phyloP scores from a whole-genome alignment of 2,797 vertebrate genomes.

The Dendrocincla tyrannina region DNA sequence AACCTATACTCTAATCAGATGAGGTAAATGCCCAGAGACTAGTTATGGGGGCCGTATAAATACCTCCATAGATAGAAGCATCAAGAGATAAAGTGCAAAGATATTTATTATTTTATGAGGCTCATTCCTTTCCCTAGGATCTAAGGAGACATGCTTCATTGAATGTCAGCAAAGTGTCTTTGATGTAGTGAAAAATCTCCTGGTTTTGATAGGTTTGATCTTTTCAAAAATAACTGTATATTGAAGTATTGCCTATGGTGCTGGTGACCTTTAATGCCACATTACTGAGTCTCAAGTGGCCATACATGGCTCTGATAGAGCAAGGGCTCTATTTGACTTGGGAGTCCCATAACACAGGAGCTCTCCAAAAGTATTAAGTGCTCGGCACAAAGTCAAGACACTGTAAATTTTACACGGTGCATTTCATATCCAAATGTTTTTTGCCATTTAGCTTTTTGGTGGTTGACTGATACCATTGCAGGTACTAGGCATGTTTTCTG shows the following conservation, averaged over 20 bases:
- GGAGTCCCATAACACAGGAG: not conserved
- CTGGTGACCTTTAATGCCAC: constrained; percentile 20
- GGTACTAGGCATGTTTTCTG: not conserved
- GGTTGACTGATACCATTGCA: not conserved
- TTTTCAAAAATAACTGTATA: not conserved
- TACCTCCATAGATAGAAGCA: constrained; percentile 41
- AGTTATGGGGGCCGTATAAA: constrained; percentile 18
- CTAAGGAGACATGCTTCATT: not conserved
- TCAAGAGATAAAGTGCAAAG: constrained; percentile 32
- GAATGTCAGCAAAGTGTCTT: not conserved
- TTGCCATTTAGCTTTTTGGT: not conserved
- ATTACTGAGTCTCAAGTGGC: not conserved
- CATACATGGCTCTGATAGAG: constrained; percentile 24
- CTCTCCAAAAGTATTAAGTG: constrained; percentile 19
- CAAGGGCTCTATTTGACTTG: not conserved
- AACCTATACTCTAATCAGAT: not conserved
- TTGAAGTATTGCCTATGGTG: not conserved
- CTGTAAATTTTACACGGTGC: fast-evolving
- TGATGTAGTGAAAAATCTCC: not conserved
- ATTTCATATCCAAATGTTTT: not conserved
- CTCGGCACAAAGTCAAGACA: not conserved
- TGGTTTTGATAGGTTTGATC: not conserved
- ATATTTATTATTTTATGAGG: constrained; percentile 51
- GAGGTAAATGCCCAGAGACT: not conserved
- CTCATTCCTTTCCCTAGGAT: not conserved